These are phyloP conservation scores for Chlamydotis undulata DNA, from an alignment of 2,113 vertebrate genomes.

Conservation along the genomic window DNA sequence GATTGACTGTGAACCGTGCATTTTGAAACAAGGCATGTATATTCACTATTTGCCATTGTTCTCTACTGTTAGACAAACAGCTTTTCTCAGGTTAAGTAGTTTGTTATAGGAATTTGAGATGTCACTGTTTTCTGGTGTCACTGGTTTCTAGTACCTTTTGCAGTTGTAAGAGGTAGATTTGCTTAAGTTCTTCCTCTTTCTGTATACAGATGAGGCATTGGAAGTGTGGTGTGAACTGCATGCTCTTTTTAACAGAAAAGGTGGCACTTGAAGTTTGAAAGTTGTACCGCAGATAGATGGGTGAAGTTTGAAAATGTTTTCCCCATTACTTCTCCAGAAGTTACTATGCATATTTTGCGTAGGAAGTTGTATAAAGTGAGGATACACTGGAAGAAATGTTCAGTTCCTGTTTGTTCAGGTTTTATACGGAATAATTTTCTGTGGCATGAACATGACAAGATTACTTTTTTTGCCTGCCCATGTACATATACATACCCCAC, in stretches of 20 bases:
- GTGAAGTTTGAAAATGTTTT: not conserved
- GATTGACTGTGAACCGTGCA: not conserved
- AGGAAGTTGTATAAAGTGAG: not conserved
- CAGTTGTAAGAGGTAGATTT: not conserved
- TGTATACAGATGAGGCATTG: not conserved
- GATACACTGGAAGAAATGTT: not conserved
- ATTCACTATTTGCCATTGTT: not conserved
- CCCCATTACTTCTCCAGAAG: not conserved
- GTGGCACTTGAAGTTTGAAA: not conserved
- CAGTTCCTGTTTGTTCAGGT: not conserved
- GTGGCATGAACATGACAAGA: not conserved
- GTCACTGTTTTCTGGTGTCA: not conserved
- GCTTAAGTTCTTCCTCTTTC: not conserved
- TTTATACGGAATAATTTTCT: not conserved
- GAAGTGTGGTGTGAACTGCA: not conserved
- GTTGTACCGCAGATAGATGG: not conserved
- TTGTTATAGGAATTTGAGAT: not conserved
- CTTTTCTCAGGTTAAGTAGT: not conserved
- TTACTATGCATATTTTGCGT: accelerated
- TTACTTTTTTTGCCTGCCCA: not conserved
- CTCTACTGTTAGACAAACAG: not conserved
- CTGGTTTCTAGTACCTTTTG: not conserved
- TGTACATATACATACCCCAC: not conserved
- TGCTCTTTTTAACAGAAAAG: not conserved
- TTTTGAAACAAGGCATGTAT: not conserved